Evolutionary conservation across 2,888 invertebrate species (phyloP).

Genomic region (Melangyna quadrimaculata): DNA sequence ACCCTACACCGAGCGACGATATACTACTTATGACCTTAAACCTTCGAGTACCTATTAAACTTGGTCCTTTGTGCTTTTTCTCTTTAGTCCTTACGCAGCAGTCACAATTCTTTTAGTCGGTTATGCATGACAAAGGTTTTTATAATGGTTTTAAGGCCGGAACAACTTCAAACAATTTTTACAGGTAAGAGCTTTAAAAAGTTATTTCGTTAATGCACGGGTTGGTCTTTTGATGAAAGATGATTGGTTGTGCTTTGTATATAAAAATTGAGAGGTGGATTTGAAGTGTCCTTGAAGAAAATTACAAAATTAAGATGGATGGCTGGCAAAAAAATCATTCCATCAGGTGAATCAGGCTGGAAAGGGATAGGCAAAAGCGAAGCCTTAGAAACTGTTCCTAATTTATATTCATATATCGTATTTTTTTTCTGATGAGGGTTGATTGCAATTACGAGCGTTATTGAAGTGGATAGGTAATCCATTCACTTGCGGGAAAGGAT

Average conservation of each 20-base stretch:
- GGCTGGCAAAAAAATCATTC: neutral
- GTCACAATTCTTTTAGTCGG: constrained; percentile 7
- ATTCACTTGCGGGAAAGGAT: too few relatives aligned
- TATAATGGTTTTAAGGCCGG: constrained; percentile 2
- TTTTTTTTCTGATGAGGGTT: too few relatives aligned
- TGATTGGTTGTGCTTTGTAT: neutral
- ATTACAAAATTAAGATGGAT: neutral
- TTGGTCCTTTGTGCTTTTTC: neutral
- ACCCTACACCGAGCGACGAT: neutral
- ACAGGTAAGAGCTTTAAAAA: neutral
- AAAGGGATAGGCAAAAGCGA: too few relatives aligned
- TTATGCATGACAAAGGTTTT: constrained; percentile 19
- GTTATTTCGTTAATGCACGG: neutral
- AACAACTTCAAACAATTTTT: constrained; percentile 3
- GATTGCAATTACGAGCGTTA: too few relatives aligned
- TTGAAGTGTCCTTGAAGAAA: neutral
- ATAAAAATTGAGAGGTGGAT: neutral
- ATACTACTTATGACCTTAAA: neutral
- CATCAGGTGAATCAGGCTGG: too few relatives aligned
- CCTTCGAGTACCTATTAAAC: neutral
- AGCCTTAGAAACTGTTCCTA: too few relatives aligned
- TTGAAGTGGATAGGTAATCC: too few relatives aligned
- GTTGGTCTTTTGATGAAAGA: neutral
- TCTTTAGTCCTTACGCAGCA: constrained; percentile 11
- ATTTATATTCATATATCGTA: too few relatives aligned